Evolutionary conservation across 2,113 vertebrate genomes (phyloP).

Genomic region (Pelvicachromis taeniatus): DNA sequence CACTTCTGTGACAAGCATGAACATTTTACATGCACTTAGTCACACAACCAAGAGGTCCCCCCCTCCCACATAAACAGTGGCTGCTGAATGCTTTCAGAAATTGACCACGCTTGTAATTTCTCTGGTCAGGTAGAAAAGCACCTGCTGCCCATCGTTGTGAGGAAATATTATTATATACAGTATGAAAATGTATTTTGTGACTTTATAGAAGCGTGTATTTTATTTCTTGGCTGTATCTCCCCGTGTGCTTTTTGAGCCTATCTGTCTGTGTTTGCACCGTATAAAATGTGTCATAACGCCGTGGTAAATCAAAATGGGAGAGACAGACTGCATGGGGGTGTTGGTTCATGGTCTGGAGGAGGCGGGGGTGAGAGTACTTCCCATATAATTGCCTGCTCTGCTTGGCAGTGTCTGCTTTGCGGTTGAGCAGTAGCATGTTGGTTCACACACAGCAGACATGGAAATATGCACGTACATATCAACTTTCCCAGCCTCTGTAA

Average conservation of each 20-base stretch:
- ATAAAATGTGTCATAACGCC: slow-evolving; percentile 31
- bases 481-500: slow-evolving; percentile 31
- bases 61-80: neutral
- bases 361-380: slow-evolving; percentile 10
- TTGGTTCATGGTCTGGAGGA: slow-evolving; percentile 40
- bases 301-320: slow-evolving; percentile 49
- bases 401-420: slow-evolving; percentile 62
- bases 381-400: slow-evolving; percentile 66
- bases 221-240: neutral
- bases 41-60: neutral
- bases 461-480: slow-evolving; percentile 65
- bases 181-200: neutral
- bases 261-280: neutral
- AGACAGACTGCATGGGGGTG: slow-evolving; percentile 41
- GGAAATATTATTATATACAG: neutral
- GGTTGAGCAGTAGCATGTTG: slow-evolving; percentile 66
- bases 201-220: neutral
- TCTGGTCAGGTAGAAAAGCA: neutral
- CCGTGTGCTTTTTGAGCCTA: neutral
- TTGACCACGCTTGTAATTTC: neutral
- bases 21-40: neutral
- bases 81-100: neutral
- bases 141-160: neutral
- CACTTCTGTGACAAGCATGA: neutral
- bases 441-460: slow-evolving; percentile 65